Base-by-base conservation (phyloP, 1,140 invertebrate genomes). In the Trichomalopsis sarcophagae region DNA sequence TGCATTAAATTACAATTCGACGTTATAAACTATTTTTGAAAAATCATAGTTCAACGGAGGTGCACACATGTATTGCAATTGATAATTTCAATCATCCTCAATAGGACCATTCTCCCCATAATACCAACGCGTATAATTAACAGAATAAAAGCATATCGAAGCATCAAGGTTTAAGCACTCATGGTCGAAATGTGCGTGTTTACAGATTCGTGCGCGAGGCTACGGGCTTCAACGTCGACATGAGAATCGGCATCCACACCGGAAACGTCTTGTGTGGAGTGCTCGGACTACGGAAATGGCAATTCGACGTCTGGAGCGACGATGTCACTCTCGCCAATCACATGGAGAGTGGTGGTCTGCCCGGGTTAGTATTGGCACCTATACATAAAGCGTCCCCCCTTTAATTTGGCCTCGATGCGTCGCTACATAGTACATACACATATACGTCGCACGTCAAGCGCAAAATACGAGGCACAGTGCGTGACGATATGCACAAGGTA, bases 221-320 rank as follows among this genome's bases (percentile, higher is more conserved):
- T 4, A 97, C 97, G 2, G 96, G 97, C 13, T 97, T 97, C 91
- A 97, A 98, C 91, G 97, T 98, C 40, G 97, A 98, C 93, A 99
- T 99, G 98, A 94, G 98, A 87, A 98, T 99, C 87, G 98, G 98
- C 13, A 98, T 99, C 87, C 98, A 99, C 92, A 98, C 98, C 7
- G 97, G 97, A 85, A 97, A 97, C 90, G 98, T 99, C 30, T 94
- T 99, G 10, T 99, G 98, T 90, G 99, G 99, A 6, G 97, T 99
- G n/a, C 94, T 99, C 74, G 99, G 99, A 2, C 94, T 99, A 10
- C 94, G 97, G 78, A 99, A 99, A 93, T 99, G 98, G 98, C 98
- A 99, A 94, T 99, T 98, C 93, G 98, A 99, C 93, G 98, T 99
- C 62, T 99, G 98, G 98, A 98, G 97, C 88, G 97, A 99, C 94